A percentile compares a stretch with the other conserved stretches of the same genome.
phyloP scores from a whole-genome alignment of 2,113 vertebrate species.

The Grantiella picta region DNA sequence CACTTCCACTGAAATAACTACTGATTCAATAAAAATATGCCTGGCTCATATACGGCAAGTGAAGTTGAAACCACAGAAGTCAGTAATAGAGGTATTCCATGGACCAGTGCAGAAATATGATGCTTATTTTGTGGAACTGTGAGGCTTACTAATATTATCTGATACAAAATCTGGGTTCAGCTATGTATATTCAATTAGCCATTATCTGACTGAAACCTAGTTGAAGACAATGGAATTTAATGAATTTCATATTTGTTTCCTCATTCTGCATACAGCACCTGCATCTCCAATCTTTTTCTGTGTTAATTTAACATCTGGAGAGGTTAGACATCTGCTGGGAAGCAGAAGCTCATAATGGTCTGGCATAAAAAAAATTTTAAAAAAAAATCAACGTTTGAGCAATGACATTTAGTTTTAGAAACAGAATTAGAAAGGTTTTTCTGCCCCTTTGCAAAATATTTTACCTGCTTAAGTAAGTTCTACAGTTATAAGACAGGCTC shows the following conservation, averaged over 20 bases:
- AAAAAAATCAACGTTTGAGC: neutral
- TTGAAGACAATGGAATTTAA: neutral
- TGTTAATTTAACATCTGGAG: neutral
- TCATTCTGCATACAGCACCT: neutral
- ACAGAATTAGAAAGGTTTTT: neutral
- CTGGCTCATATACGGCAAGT: neutral
- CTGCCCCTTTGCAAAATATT: neutral
- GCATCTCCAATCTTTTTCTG: neutral
- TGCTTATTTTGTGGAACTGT: neutral
- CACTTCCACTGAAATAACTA: neutral
- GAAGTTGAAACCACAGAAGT: neutral
- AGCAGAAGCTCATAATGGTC: neutral
- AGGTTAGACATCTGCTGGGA: neutral
- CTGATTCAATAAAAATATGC: neutral
- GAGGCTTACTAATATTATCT: neutral
- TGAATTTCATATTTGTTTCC: neutral
- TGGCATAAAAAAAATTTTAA: neutral
- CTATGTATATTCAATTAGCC: neutral
- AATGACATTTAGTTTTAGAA: neutral
- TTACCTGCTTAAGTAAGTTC: neutral
- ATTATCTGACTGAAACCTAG: neutral
- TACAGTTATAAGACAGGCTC: neutral
- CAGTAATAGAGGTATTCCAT: neutral
- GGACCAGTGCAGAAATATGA: neutral
- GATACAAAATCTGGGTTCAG: neutral